Percentiles rank a stretch among this genome's conserved stretches.
These are phyloP conservation scores for Ictalurus furcatus DNA, from an alignment of 2,113 vertebrate species.

Conservation along the genomic window DNA sequence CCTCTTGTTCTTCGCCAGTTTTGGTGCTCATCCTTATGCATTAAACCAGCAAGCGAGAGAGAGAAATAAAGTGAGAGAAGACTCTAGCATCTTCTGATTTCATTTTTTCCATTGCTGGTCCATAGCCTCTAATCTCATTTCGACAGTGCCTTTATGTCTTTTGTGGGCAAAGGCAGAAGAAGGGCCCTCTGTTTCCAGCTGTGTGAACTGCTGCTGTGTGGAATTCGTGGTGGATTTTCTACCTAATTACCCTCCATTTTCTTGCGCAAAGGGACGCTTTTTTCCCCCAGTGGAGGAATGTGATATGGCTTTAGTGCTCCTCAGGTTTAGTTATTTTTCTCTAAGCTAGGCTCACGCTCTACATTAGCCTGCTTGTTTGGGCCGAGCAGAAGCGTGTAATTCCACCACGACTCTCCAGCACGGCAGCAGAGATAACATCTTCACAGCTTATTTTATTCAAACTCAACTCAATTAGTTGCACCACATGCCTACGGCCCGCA, in stretches of 20 bases:
- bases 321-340: constrained; percentile 51
- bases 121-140: constrained; percentile 33
- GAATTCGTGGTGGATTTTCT: constrained; percentile 61
- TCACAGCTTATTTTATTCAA: constrained; percentile 50
- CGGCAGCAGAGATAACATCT: constrained; percentile 47
- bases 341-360: constrained; percentile 47
- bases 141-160: constrained; percentile 47
- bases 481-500: constrained; percentile 13
- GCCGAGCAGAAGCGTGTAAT: constrained; percentile 46
- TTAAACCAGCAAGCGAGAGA: constrained; percentile 8
- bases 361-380: constrained; percentile 50
- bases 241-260: constrained; percentile 63
- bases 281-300: constrained; percentile 49
- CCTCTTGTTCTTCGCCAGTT: neutral
- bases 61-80: constrained; percentile 3
- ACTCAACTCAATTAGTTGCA: constrained; percentile 41
- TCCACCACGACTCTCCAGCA: constrained; percentile 32
- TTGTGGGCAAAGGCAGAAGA: constrained; percentile 50
- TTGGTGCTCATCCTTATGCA: neutral
- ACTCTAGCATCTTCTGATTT: constrained; percentile 18
- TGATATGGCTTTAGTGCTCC: constrained; percentile 45
- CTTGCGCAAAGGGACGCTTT: constrained; percentile 38
- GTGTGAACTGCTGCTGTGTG: constrained; percentile 49
- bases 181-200: constrained; percentile 57
- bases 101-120: constrained; percentile 46